Base-by-base conservation (phyloP, 2,888 invertebrate species). In the Hemithea aestivaria region DNA sequence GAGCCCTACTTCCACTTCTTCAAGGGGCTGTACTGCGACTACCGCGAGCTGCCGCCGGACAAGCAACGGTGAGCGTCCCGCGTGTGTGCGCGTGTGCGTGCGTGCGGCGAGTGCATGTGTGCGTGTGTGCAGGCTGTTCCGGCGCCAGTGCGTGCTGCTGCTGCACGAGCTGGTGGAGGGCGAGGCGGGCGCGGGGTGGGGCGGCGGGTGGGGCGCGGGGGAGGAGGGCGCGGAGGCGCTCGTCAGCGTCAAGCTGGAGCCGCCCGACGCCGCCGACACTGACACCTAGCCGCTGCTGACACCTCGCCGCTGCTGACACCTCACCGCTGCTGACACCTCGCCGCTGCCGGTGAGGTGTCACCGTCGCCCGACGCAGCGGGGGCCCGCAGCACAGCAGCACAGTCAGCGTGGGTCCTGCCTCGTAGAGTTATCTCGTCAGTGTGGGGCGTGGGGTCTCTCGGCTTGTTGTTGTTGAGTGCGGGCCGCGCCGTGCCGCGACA, bases 1-100 rank as follows among this genome's bases (percentile, higher is more conserved):
- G 58, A 68, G 2, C 76, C 80, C 1, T 85, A 70, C 58, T 83
- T 83, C 51, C 80, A 84, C 43, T 85, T 85, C 65, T 85, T 85
- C 58, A 70, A 81, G 8, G 80, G 81, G 8, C 71, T 85, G 20
- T 57, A 82, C 53, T 57, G 58, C 40, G 85, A 85, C 48, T 85
- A 78, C 58, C 66, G 58, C 45, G 79, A 76, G 49, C 58, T 85
- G 31, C 48, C 72, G 0, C 42, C 66, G 9, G 1, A 2, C 3
- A 30, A 26, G 3, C 41, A 37, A 23, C 28, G 41, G 41, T 41
- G 2, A 10, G 31, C 8, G 9, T 16, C n/a, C n/a, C n/a, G 16
- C 5, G 16, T 16, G 16, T 4, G 16, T 2, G 16, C 16, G 16
- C n/a, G n/a, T n/a, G n/a, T 16, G 16, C 5, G 16, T 16, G 16